phyloP scores from a whole-genome alignment of 2,113 vertebrate genomes.

The Equus przewalskii region DNA sequence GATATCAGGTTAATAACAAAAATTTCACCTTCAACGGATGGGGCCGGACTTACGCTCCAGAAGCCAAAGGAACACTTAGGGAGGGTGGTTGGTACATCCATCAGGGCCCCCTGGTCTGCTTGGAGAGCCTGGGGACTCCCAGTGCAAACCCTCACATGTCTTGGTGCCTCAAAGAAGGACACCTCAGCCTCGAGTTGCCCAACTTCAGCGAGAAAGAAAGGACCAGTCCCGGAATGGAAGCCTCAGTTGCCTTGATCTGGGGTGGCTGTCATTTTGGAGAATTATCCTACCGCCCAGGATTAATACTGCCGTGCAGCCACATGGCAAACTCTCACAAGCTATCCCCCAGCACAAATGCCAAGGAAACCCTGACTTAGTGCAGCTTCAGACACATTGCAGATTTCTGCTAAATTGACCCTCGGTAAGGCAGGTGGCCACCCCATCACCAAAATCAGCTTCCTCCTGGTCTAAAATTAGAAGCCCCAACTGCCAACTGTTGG shows the following conservation, averaged over 20 bases:
- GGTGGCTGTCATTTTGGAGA: neutral
- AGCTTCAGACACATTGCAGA: constrained; percentile 46
- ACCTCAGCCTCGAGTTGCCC: neutral
- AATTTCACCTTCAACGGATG: neutral
- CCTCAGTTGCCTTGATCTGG: neutral
- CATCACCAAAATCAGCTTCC: constrained; percentile 54
- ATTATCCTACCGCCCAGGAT: neutral
- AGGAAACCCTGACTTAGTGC: constrained; percentile 21
- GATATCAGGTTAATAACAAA: neutral
- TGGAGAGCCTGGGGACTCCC: neutral
- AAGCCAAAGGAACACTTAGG: neutral
- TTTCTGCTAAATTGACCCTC: constrained; percentile 32
- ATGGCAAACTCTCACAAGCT: constrained; percentile 17
- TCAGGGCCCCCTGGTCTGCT: neutral
- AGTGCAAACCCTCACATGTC: neutral
- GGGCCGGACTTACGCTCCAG: neutral
- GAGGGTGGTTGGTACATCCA: neutral
- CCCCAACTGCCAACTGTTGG: constrained; percentile 3
- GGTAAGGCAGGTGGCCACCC: neutral
- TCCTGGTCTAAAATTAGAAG: constrained; percentile 69
- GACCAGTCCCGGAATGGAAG: neutral
- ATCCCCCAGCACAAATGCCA: neutral
- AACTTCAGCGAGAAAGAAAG: neutral
- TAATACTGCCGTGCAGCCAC: neutral
- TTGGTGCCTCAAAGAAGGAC: neutral